Base-by-base conservation (phyloP, 2,888 invertebrate species). In the Melikaiella ostensackeni region DNA sequence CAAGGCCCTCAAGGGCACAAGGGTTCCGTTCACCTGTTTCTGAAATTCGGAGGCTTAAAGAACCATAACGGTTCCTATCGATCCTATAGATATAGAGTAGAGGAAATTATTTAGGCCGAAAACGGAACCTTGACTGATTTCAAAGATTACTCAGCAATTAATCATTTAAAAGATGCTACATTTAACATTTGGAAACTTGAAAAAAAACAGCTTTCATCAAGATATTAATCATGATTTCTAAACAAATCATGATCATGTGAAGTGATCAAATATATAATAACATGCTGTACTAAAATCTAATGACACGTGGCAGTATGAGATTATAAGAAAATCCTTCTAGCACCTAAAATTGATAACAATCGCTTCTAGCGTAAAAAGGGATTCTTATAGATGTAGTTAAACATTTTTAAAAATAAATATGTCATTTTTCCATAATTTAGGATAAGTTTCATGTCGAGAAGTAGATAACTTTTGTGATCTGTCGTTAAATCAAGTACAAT, bases 11-110 rank as follows among this genome's bases (percentile, higher is more conserved):
- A 11, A 11, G 42, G 42, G 46, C 30, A n/a, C 27, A 30, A 27
- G 50, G 70, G 70, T 42, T 46, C 42, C 42, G 46, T 50, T 70
- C 50, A 30, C 21, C n/a, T 33, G 70, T 70, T 70, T 50, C 84
- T 83, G 79, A 84, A 85, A 84, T 85, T 82, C 80, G 80, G 80
- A 79, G 84, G 78, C 77, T 77, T 77, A 77, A 78, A 35, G 83
- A 85, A 85, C 85, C 83, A 84, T 85, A 84, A 84, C 82, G 81
- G 84, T 83, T 85, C 83, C 84, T 84, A 83, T 84, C 80, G 46
- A 33, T 27, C 0, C 33, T 33, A 42, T 6, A 42, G 42, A 42
- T 42, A 16, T 42, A 16, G 42, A 42, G 42, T 42, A 6, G 5
- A 6, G 42, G 42, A 16, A 70, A 50, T 50, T 70, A 70, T 70